These are phyloP conservation scores for Nemurella pictetii DNA, from an alignment of 2,888 invertebrate species.

Conservation along the genomic window DNA sequence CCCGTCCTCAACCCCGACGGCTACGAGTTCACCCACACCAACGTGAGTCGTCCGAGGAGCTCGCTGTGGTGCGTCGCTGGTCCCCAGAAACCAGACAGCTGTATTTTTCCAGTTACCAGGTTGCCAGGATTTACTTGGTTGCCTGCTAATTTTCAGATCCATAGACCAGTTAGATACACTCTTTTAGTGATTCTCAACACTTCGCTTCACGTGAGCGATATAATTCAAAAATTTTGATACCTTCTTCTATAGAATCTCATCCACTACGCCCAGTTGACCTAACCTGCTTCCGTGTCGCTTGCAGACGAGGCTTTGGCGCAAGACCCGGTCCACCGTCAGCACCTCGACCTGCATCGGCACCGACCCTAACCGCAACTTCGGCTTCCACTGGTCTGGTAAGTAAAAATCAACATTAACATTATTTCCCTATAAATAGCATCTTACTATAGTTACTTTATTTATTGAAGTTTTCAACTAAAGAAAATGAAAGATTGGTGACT, in stretches of 20 bases:
- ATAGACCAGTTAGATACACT: no score
- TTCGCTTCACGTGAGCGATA: no score
- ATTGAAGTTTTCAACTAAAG: no score
- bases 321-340: conserved; percentile 61
- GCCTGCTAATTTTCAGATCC: no score
- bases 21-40: conserved; percentile 60
- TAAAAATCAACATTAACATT: not conserved
- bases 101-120: no score
- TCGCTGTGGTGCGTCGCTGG: not conserved
- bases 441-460: no score
- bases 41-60: conserved; percentile 50
- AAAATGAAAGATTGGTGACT: no score
- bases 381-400: conserved; percentile 62
- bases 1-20: conserved; percentile 75
- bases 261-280: not conserved
- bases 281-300: conserved; percentile 12
- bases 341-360: conserved; percentile 27
- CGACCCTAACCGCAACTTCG: conserved; percentile 31
- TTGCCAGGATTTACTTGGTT: no score
- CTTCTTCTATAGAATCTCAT: not conserved
- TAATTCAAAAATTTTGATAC: no score
- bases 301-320: conserved; percentile 47
- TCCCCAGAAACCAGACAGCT: not conserved
- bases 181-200: no score
- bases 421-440: no score